A percentile compares a stretch with the other conserved stretches of the same genome.
Conservation (phyloP, 2,888 invertebrate genomes). For the Charanyca ferruginea region DNA sequence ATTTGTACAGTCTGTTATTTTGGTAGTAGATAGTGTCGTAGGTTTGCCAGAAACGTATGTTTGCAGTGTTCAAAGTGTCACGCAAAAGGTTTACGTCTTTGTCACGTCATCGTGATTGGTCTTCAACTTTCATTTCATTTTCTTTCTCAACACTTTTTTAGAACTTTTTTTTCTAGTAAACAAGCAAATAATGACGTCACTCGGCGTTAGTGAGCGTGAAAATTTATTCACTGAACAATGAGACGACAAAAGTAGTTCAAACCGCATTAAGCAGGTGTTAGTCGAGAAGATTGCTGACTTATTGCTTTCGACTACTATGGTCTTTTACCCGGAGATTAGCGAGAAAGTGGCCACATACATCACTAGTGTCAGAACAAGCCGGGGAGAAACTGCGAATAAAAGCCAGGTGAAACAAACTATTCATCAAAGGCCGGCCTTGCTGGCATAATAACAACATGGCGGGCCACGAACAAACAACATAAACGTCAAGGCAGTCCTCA, state of each 20-base stretch:
- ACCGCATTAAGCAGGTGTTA: slow-evolving; percentile 19
- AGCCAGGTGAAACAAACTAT: slow-evolving; percentile 45
- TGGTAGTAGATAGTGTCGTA: no score
- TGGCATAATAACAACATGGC: slow-evolving; percentile 51
- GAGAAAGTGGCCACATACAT: slow-evolving; percentile 46
- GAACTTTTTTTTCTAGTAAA: slow-evolving; percentile 35
- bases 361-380: slow-evolving; percentile 51
- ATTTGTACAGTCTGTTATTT: no score
- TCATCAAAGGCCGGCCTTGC: slow-evolving; percentile 47
- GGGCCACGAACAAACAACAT: slow-evolving; percentile 55
- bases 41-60: slow-evolving; percentile 1
- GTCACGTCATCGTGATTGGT: slow-evolving; percentile 35
- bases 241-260: slow-evolving; percentile 39
- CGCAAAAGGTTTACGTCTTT: slow-evolving; percentile 21
- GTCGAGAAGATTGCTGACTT: slow-evolving; percentile 33
- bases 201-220: slow-evolving; percentile 40
- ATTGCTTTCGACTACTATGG: slow-evolving; percentile 26
- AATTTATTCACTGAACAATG: slow-evolving; percentile 26
- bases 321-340: slow-evolving; percentile 32
- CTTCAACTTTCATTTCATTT: slow-evolving; percentile 44
- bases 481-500: slow-evolving; percentile 47
- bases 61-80: slow-evolving; percentile 13
- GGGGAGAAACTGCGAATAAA: slow-evolving; percentile 51
- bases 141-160: slow-evolving; percentile 31
- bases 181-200: slow-evolving; percentile 52